Base-by-base conservation (phyloP, 2,797 vertebrate genomes). In the Labroides dimidiatus region DNA sequence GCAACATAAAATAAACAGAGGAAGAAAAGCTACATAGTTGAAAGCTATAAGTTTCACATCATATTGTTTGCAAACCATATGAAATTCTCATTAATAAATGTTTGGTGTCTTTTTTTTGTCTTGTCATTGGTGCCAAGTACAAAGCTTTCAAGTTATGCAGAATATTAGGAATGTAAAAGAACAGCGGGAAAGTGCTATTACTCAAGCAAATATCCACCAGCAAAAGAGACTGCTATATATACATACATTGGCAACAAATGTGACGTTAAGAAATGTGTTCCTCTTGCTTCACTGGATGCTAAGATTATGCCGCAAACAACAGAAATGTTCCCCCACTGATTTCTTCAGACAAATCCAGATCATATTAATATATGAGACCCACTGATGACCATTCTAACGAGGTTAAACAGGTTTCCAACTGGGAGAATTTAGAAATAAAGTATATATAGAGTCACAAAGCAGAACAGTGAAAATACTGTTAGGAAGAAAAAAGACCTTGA, bases 221-320 rank as follows among this genome's bases (percentile, higher is more conserved):
- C 67, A 77, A 67, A 80, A 63, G 54, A 56, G 50, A 77, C 54
- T 4, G 30, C 30, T 33, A 33, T 33, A 33, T 33, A 33, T 33
- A 77, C 69, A 75, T 52, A 55, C 36, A 82, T 90, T 93, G 93
- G 92, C 92, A 93, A 85, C 69, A 84, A 77, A 67, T 71, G 64
- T 33, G 75, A 84, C 45, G 76, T 64, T 50, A 69, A 19, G 37
- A 69, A 81, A 82, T 24, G 11, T 44, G 63, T 75, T 78, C 13
- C 17, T 64, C 10, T 27, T 47, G 43, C 54, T 47, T 19, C 21
- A 15, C 52, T 39, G 17, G 30, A 66, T 55, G 56, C 24, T 64
- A 27, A 39, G 59, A 44, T 15, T n/a, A 62, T 53, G 41, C 56
- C 69, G 69, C 58, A 4, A 50, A 59, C 33, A 43, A 37, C 36